phyloP scores from a whole-genome alignment of 2,888 invertebrate species.

The Palloptera scutellata region DNA sequence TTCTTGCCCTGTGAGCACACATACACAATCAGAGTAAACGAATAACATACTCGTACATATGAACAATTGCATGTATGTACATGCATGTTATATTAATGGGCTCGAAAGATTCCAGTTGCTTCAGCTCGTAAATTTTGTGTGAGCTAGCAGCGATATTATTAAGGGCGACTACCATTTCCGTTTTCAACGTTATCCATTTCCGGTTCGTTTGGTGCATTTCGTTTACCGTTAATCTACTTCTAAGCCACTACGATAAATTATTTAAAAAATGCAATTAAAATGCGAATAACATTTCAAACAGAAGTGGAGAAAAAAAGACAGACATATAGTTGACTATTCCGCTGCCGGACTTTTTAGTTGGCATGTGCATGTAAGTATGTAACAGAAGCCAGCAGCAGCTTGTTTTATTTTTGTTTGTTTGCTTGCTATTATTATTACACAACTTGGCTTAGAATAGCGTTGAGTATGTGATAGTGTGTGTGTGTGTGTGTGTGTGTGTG shows the following conservation, averaged over 20 bases:
- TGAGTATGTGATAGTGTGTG: not conserved
- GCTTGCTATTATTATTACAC: too few species aligned
- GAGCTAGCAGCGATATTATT: slow-evolving; percentile 53
- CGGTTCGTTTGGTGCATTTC: slow-evolving; percentile 49
- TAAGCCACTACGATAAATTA: slow-evolving; percentile 56
- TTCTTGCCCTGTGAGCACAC: too few species aligned
- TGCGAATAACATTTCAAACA: slow-evolving; percentile 21
- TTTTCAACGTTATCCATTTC: slow-evolving; percentile 53
- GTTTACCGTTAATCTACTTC: slow-evolving; percentile 53
- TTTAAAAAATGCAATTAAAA: slow-evolving; percentile 43
- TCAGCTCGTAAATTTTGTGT: slow-evolving; percentile 47
- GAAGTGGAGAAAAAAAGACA: too few species aligned
- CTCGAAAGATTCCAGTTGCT: slow-evolving; percentile 14
- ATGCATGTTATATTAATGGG: slow-evolving; percentile 23
- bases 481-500: not conserved
- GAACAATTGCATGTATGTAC: not conserved
- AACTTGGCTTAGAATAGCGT: not conserved
- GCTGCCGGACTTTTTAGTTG: too few species aligned
- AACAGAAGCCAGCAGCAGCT: not conserved
- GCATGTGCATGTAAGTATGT: too few species aligned
- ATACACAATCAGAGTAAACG: too few species aligned
- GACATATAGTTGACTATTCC: too few species aligned
- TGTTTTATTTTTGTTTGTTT: too few species aligned
- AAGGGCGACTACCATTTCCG: slow-evolving; percentile 54
- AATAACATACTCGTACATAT: too few species aligned